Evolutionary conservation across 35 echinoderm and acorn worm species (phyloP), one percentile per base, ranked within the genome.

Genomic region (Acanthaster planci): DNA sequence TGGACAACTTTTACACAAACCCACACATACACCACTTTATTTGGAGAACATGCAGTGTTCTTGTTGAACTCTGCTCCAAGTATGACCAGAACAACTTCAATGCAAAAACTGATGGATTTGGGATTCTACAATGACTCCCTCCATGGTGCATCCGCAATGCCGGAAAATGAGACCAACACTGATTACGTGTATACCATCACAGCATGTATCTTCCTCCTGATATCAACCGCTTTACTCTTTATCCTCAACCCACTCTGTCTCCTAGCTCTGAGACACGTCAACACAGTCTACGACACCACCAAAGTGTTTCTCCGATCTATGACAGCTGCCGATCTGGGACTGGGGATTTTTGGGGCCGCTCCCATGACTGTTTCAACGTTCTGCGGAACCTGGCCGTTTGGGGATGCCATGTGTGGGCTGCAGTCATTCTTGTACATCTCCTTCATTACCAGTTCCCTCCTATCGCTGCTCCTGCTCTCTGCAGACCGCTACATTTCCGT

Each of bases 241-340:
- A 72, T 26, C 22, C 64, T 72, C 19, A 72, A 67, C 31, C 60
- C 60, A 67, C 31, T 67, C 22, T 67, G 31, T 26, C 60, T 67
- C 31, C 60, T 67, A 8, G 21, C 31, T 32, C 60, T 67, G n/a
- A 67, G 60, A n/a, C 12, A 67, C 7, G 60, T 67, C 60, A 26
- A 67, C 60, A 67, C 8, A 8, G 31, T 67, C 60, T 22, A 67
- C 18, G 60, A 15, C n/a, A 67, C 60, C 60, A 82, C 80, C 19
- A 82, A 82, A 57, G 26, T 82, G 2, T 82, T 82, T 52, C 23
- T 82, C n/a, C 23, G 52, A 29, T 53, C 80, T 2, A 36, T 82
- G 29, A 59, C 80, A 1, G 31, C 55, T 6, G 52, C 80, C 8
- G 80, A 82, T 82, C 23, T 60, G 52, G 23, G 52, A 35, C 21